These are phyloP conservation scores for Gastracanthus pulcherrimus DNA, from an alignment of 2,888 invertebrate genomes.

Conservation along the genomic window DNA sequence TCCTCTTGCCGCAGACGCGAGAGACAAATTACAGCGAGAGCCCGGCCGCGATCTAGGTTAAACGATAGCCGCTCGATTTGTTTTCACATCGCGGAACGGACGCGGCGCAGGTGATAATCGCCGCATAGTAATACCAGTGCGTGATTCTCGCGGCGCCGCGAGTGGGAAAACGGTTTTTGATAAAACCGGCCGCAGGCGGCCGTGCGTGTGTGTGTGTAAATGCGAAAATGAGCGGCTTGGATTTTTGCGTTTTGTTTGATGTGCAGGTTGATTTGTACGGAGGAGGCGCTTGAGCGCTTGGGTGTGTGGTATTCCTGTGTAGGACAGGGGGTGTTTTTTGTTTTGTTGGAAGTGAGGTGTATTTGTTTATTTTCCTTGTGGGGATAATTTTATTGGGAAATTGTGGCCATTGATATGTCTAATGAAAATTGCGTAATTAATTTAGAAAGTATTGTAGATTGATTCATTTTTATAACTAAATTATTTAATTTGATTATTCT, in stretches of 20 bases:
- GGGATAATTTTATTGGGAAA: too few relatives aligned
- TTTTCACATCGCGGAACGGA: conserved; percentile 13
- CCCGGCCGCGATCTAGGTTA: conserved; percentile 38
- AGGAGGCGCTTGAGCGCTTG: background rate
- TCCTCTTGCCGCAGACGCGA: background rate
- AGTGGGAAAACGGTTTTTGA: conserved; percentile 28
- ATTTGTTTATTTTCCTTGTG: too few relatives aligned
- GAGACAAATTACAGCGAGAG: conserved; percentile 34
- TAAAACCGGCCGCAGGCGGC: background rate
- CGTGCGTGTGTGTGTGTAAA: too few relatives aligned
- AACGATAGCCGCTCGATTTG: conserved; percentile 48
- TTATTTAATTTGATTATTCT: too few relatives aligned
- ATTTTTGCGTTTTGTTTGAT: background rate
- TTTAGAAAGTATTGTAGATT: too few relatives aligned
- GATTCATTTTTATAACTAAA: too few relatives aligned
- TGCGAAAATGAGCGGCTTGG: background rate
- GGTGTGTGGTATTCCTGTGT: too few relatives aligned
- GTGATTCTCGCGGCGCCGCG: background rate
- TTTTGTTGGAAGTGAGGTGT: too few relatives aligned
- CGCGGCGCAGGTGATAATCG: conserved; percentile 27
- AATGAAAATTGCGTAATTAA: background rate
- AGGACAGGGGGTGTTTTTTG: too few relatives aligned
- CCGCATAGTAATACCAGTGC: background rate
- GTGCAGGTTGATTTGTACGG: background rate
- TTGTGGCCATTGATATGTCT: too few relatives aligned